Evolutionary conservation across 2,888 invertebrate genomes (phyloP).

Genomic region (Mythimna pallens): DNA sequence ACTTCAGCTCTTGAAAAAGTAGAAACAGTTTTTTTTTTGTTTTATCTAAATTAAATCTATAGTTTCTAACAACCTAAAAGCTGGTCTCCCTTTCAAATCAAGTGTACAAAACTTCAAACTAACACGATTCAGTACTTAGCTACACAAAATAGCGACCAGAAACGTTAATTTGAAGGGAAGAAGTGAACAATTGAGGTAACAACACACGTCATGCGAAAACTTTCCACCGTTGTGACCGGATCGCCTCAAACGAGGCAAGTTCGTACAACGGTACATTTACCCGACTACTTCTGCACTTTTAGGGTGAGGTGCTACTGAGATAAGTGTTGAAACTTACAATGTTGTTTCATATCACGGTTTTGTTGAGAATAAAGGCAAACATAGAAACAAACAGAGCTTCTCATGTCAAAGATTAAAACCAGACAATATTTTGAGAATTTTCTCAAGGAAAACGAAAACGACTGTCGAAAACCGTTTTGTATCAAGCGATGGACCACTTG

Average conservation of each 20-base stretch:
- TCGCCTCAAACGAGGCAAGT: slow-evolving; percentile 75
- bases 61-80: not conserved
- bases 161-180: slow-evolving; percentile 56
- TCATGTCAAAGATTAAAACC: not conserved
- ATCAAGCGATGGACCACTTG: too few species aligned
- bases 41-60: too few species aligned
- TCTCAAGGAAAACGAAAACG: not conserved
- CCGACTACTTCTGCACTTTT: slow-evolving; percentile 60
- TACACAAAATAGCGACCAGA: slow-evolving; percentile 47
- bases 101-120: slow-evolving; percentile 14
- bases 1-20: too few species aligned
- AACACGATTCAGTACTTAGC: slow-evolving; percentile 23
- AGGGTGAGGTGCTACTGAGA: slow-evolving; percentile 44
- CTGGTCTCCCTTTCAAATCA: not conserved
- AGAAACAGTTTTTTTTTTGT: too few species aligned
- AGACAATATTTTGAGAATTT: not conserved
- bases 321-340: slow-evolving; percentile 20
- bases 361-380: not conserved
- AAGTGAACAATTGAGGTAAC: slow-evolving; percentile 61
- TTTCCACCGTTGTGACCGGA: slow-evolving; percentile 68
- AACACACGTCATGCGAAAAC: slow-evolving; percentile 67
- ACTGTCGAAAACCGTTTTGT: not conserved
- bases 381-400: not conserved
- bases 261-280: slow-evolving; percentile 63
- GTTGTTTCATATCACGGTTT: slow-evolving; percentile 16